Base-by-base conservation (phyloP, 1,140 invertebrate species). In the Drosophila sproati region DNA sequence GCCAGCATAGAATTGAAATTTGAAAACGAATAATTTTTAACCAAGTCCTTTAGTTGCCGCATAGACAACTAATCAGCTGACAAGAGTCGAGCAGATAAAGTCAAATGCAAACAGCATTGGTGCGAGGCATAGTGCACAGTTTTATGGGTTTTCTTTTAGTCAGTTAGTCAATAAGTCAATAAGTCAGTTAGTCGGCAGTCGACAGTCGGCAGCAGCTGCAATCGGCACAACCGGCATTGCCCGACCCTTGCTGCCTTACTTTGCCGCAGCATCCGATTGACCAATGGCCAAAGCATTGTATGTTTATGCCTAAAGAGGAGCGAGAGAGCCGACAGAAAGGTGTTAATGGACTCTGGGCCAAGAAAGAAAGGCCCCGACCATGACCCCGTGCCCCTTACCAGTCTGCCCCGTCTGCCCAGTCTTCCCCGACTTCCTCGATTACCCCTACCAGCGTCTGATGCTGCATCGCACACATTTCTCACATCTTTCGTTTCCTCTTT, bases 321-420 rank as follows among this genome's bases (percentile, higher is more conserved):
- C 20, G 12, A 28, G 34, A 37, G 4, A 28, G 6, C 50, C 31
- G 55, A 62, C 61, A 66, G 68, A 69, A 68, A 74, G 73, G 73
- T 76, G 73, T 76, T 76, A 76, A 76, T 76, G 69, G 69, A 76
- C 50, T 51, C 39, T 71, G 55, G 43, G 32, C 52, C 47, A 54
- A 55, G 62, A 70, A 77, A 66, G 54, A 77, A 77, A 77, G 63
- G 71, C 43, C 39, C 55, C 73, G 69, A 66, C 52, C 62, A 48
- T 64, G 70, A 73, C 52, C 70, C 43, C 39, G 28, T 32, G 54
- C 6, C 29, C 28, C 39, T 32, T 37, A 3, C 10, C 59, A 4
- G 8, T 8, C 4, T 3, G 39, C 54, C 37, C 31, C 29, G 41
- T 50, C 59, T 37, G 12, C 8, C 56, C 48, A 0, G 1, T 20